Conservation (phyloP, 2,888 invertebrate genomes). For the Protodeltote pygarga region DNA sequence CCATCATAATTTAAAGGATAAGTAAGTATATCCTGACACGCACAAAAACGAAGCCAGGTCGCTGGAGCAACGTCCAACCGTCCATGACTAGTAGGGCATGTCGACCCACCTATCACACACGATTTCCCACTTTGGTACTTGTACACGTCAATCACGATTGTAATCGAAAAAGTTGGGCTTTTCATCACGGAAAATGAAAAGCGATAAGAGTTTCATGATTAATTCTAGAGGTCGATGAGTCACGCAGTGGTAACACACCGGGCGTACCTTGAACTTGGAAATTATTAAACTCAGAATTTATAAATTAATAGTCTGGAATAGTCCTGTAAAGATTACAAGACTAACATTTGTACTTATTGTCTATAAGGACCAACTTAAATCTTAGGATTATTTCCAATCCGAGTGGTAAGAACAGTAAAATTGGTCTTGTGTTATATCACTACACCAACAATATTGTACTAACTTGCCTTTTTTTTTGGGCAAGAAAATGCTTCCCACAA, state of each 20-base stretch:
- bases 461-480: too few relatives aligned
- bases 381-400: too few relatives aligned
- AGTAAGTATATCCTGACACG: slow-evolving; percentile 26
- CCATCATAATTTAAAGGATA: slow-evolving; percentile 19
- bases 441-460: too few relatives aligned
- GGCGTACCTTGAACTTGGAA: slow-evolving; percentile 28
- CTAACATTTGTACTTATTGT: too few relatives aligned
- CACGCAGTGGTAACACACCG: slow-evolving; percentile 13
- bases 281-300: too few relatives aligned
- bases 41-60: slow-evolving; percentile 17
- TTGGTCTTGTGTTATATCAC: too few relatives aligned
- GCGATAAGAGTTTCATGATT: slow-evolving; percentile 5
- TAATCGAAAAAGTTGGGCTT: slow-evolving; percentile 11
- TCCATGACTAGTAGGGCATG: slow-evolving; percentile 22
- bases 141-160: slow-evolving; percentile 21
- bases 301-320: too few relatives aligned
- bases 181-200: slow-evolving; percentile 11
- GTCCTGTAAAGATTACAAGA: too few relatives aligned
- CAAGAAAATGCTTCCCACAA: too few relatives aligned
- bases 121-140: slow-evolving; percentile 6
- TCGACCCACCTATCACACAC: slow-evolving; percentile 8
- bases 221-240: too few relatives aligned
- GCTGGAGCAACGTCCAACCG: slow-evolving; percentile 21
- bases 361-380: too few relatives aligned
- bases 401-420: too few relatives aligned